Conservation (phyloP, 2,888 invertebrate genomes). For the Drosophila pseudotalamancana region DNA sequence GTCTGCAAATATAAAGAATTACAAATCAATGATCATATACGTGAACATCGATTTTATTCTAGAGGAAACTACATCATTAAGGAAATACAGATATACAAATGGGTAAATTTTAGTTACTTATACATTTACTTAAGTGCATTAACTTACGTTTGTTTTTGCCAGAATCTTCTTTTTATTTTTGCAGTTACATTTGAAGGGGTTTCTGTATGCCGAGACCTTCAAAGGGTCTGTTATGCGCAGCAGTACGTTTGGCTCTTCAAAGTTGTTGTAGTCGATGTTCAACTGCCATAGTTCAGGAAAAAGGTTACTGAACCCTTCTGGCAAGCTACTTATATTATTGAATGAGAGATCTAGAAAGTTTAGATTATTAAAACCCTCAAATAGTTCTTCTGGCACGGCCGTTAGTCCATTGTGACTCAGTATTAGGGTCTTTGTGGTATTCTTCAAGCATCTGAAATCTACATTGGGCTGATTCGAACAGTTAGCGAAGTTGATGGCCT, state of each 20-base stretch:
- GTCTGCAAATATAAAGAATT: too few species aligned
- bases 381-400: not conserved
- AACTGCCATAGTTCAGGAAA: rapidly evolving
- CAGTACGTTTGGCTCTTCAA: not conserved
- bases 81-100: not conserved
- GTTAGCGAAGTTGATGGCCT: not conserved
- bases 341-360: not conserved
- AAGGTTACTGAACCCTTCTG: not conserved
- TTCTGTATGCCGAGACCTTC: not conserved
- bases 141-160: not conserved
- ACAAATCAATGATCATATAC: too few species aligned
- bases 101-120: too few species aligned
- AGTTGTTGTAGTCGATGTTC: not conserved
- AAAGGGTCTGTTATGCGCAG: not conserved
- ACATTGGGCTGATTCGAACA: conserved; percentile 7
- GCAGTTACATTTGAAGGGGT: conserved; percentile 4
- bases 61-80: too few species aligned
- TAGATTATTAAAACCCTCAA: not conserved
- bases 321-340: not conserved
- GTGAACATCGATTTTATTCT: too few species aligned
- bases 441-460: conserved; percentile 2
- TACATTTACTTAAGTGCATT: too few species aligned
- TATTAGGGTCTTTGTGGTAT: not conserved
- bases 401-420: too few species aligned
- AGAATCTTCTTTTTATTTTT: not conserved